Base-by-base conservation (phyloP, 2,888 invertebrate species). In the Lochmaea capreae region DNA sequence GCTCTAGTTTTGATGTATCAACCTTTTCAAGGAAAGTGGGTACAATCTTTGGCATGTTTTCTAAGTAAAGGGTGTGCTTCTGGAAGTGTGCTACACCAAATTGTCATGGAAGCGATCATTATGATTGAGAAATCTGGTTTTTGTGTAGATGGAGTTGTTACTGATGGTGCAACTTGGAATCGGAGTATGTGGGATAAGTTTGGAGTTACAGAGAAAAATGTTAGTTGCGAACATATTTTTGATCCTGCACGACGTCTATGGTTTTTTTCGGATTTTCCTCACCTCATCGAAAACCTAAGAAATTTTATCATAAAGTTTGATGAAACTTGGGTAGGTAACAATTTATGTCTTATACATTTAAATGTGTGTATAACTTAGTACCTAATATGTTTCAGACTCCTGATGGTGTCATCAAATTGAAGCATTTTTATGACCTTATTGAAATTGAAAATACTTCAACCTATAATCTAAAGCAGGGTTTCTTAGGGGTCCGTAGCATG, bases 121-220 rank as follows among this genome's bases (percentile, higher is more conserved):
- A 8, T 52, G 5, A 16, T 43, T 22, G 66, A 66, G 18, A 66
- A 66, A 14, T 4, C 66, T 22, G 66, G 66, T 39, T 18, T 67
- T 54, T 46, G 26, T 26, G 74, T 58, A 26, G 71, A 76, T 68
- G 75, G 72, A 11, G 67, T 77, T 9, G 66, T 72, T 57, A 67
- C 67, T 33, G 77, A 78, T 70, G 76, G 74, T 12, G 77, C 74
- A 10, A 54, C 72, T 16, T 77, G 75, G 66, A 78, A 76, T 43
- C 16, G 73, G 6, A 62, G 49, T 10, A 76, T 78, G 73, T 78
- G 78, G 78, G 62, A 71, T 9, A 46, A 71, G 16, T 73, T 75
- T 65, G 67, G 39, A 3, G 39, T 57, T 11, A 8, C 6, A 9
- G 18, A 18, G 10, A 6, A 11, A 12, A 22, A 57, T 11, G 8